Evolutionary conservation across 2,113 vertebrate genomes (phyloP).

Genomic region (Sardina pilchardus): DNA sequence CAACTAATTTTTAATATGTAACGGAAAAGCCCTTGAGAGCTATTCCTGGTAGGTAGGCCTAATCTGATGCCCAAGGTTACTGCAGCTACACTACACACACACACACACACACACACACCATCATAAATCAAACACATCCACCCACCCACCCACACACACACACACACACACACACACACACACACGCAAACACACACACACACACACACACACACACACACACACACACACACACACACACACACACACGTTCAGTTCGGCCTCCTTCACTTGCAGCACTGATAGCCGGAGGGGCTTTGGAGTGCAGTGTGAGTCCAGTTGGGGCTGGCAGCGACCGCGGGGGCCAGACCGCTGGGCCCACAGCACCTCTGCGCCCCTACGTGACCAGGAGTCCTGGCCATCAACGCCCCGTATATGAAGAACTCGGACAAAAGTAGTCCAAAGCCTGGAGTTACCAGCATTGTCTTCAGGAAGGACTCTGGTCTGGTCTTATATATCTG

Average conservation of each 20-base stretch:
- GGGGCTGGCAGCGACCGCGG: not conserved
- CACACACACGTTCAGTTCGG: not conserved
- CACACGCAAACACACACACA: not conserved
- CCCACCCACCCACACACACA: not conserved
- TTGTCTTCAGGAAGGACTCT: too few relatives aligned
- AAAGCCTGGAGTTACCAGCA: not conserved
- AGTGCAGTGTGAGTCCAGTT: not conserved
- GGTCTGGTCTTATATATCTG: too few relatives aligned
- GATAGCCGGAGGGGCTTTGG: not conserved
- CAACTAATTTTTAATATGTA: too few relatives aligned
- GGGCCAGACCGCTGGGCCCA: not conserved
- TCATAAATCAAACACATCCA: not conserved
- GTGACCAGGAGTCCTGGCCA: not conserved
- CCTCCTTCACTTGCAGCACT: not conserved
- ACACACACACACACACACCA: not conserved
- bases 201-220: not conserved
- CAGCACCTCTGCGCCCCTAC: not conserved
- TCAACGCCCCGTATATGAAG: slow-evolving; percentile 22
- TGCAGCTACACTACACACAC: not conserved
- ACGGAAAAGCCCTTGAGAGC: too few relatives aligned
- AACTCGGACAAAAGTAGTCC: slow-evolving; percentile 22
- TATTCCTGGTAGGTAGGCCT: too few relatives aligned
- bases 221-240: slow-evolving; percentile 5
- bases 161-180: not conserved
- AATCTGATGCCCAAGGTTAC: too few relatives aligned